Evolutionary conservation across 1,140 invertebrate species (phyloP), one percentile per base, ranked within the genome.

Genomic region (Schlechtendalia chinensis): DNA sequence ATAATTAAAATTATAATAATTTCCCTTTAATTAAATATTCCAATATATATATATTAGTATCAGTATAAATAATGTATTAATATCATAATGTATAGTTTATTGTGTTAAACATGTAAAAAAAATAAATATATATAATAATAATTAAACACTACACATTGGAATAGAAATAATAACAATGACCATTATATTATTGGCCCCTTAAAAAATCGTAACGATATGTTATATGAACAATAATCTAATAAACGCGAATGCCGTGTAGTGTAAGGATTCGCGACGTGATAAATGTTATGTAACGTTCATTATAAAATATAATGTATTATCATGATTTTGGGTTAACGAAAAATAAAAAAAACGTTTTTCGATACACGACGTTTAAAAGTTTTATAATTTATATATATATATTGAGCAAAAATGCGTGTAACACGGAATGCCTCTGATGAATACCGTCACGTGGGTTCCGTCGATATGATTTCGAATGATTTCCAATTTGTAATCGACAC

Each of bases 21-120:
- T 74, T n/a, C 50, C 71, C 47, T 74, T 39, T 58, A 75, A 39
- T 75, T 75, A 74, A 29, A 74, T n/a, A 39, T 45, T 58, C 72
- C 72, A 75, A 75, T 58, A 75, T 75, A 58, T 59, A 75, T 58
- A 75, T 75, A 58, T 59, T 75, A n/a, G 72, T 75, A 75, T 75
- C 14, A 58, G 27, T 74, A 74, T 75, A 75, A 58, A 75, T 75
- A 58, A 39, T 58, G 71, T 50, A n/a, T 54, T 72, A 72, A 27
- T 39, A 39, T 39, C 8, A 39, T 39, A 39, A 50, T 10, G 11
- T 50, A 50, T 50, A 75, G 27, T 58, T 22, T 75, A 75, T 75
- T 32, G 0, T 75, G n/a, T 75, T 58, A 75, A 32, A 50, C 16
- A 72, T 4, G 16, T 39, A 56, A 58, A 58, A 29, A 74, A n/a